These are phyloP conservation scores for Lydus trimaculatus DNA, from an alignment of 2,888 invertebrate species.

Conservation along the genomic window DNA sequence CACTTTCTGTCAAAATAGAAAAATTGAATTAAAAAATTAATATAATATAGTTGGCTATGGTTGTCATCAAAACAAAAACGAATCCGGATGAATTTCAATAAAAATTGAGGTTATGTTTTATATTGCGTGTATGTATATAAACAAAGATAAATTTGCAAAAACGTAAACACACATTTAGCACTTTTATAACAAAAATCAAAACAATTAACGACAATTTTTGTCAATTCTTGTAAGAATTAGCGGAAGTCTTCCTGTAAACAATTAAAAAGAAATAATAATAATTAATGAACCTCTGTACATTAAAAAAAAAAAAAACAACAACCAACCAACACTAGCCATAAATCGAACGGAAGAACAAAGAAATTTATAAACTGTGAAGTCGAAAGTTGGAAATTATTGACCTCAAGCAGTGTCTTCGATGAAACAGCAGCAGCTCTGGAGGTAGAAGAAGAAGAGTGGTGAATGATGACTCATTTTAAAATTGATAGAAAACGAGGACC, in stretches of 20 bases:
- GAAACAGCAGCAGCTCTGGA: background rate
- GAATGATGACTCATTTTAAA: constrained; percentile 45
- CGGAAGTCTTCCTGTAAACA: no score
- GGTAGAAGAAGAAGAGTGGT: background rate
- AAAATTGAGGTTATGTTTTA: constrained; percentile 1
- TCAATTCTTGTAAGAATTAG: no score
- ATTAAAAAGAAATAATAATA: no score
- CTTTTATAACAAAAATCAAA: no score
- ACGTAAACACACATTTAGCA: no score
- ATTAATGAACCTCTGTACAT: no score
- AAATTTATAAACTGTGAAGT: constrained; percentile 23
- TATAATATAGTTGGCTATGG: background rate
- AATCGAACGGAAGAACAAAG: constrained; percentile 12
- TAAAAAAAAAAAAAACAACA: background rate
- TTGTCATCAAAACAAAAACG: no score
- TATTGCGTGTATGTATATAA: no score
- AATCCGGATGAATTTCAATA: background rate
- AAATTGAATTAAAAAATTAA: background rate
- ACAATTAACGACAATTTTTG: no score
- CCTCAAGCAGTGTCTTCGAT: constrained; percentile 50
- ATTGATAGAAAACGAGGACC: background rate
- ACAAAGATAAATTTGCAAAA: background rate
- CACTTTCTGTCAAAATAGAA: background rate
- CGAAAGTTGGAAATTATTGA: constrained; percentile 52
- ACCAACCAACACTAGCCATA: background rate